Evolutionary conservation across 1,140 invertebrate genomes (phyloP), one percentile per base, ranked within the genome.

Genomic region (Babylonia areolata): DNA sequence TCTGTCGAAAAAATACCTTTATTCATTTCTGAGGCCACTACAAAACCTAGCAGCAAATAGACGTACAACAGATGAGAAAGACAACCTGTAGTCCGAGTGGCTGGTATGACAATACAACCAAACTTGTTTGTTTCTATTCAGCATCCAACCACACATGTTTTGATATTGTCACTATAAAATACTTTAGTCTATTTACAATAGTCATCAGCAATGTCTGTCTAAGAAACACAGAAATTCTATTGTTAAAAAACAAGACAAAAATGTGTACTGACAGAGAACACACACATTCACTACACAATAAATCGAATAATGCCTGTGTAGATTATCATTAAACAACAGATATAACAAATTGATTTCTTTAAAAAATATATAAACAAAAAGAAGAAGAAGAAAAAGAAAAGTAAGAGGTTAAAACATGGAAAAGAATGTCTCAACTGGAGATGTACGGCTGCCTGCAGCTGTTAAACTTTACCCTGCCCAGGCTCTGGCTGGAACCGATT

Each of bases 31-130:
- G 35, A 77, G 75, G 78, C 78, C 78, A 80, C 78, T 80, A 80
- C 78, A 28, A 80, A 80, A 42, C 78, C 40, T 80, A 80, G 78
- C 78, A 58, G 78, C 78, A 80, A 80, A 77, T 77, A 77, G 33
- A 77, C 51, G 54, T 33, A 80, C 78, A 80, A 80, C 78, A 54
- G 42, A 28, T 58, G 46, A 40, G 78, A 80, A 80, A 80, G 78
- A 80, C 78, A 80, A 80, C n/a, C 40, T 80, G 78, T 80, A 79
- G 77, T 80, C 42, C 39, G 28, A 51, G 42, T 80, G 40, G 37
- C 75, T 80, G 78, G 78, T 42, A 80, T 37, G n/a, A 28, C 15
- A 6, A 20, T 58, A 80, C n/a, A 58, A 20, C 40, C 40, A 5
- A 51, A 80, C 39, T 39, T 23, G n/a, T n/a, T 39, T 80, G 78